A percentile compares a stretch with the other conserved stretches of the same genome.
Conservation (phyloP, 2,113 vertebrate species). For the Mustelus asterias region DNA sequence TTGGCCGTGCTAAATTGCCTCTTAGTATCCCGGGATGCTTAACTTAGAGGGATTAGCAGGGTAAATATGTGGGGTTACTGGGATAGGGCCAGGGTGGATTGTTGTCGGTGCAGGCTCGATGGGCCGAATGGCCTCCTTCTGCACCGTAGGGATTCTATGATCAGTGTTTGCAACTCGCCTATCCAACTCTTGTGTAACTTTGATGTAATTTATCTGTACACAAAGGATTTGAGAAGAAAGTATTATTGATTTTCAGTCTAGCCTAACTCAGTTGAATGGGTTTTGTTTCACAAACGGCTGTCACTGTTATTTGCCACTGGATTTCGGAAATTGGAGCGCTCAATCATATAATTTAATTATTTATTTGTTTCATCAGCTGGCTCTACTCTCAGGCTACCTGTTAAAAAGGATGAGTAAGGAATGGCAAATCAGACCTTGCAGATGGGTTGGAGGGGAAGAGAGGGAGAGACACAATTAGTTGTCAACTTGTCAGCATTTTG, state of each 20-base stretch:
- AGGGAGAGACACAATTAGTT: not conserved
- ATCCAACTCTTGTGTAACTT: not conserved
- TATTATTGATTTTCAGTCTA: not conserved
- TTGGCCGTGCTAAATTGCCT: too few relatives aligned
- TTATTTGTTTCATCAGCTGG: not conserved
- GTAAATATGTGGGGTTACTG: too few relatives aligned
- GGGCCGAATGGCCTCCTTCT: too few relatives aligned
- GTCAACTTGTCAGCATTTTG: not conserved
- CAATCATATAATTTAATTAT: not conserved
- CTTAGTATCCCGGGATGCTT: too few relatives aligned
- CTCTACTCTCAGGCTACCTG: not conserved
- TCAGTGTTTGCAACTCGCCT: not conserved
- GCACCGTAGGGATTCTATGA: too few relatives aligned
- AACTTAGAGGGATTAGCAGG: too few relatives aligned
- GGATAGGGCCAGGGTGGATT: too few relatives aligned
- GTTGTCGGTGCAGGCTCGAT: too few relatives aligned
- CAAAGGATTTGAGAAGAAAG: not conserved
- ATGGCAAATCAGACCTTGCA: not conserved
- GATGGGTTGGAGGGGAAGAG: not conserved
- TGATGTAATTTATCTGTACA: not conserved
- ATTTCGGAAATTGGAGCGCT: not conserved
- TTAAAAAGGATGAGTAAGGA: not conserved
- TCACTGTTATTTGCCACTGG: not conserved
- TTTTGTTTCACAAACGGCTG: not conserved
- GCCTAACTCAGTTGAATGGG: not conserved